Base-by-base conservation (phyloP, 92 coral and sea anemone species). In the Palythoa grandiflora region DNA sequence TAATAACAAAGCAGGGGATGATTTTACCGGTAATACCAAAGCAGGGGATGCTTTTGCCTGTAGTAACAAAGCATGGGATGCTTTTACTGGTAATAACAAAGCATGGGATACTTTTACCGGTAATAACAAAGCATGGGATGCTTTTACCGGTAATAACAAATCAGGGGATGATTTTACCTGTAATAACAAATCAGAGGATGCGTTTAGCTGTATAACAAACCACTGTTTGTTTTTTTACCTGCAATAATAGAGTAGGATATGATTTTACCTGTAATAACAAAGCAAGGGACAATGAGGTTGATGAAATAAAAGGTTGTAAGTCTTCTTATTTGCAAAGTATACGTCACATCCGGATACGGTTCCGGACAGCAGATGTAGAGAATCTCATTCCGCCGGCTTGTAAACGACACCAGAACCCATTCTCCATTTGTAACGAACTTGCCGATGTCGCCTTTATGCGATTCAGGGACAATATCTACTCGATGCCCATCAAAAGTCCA, bases 291-390 rank as follows among this genome's bases (percentile, higher is more conserved):
- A 73, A 96, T 89, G 89, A 96, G 89, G 83, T 96, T 96, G 20
- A 96, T 90, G 87, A 92, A 96, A 53, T 96, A 96, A 55, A 90
- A 96, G 6, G 90, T 65, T 2, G 96, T 92, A 78, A 91, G 79
- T 87, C 98, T 85, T 48, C 91, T 86, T 75, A 96, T 94, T 63
- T 90, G 83, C 63, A 96, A 87, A 2, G 95, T 96, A 77, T 87
- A 96, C 76, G 98, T 96, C 9, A 96, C 94, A 85, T 96, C 98
- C 50, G 98, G 98, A 88, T 92, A 96, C 5, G 95, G 89, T 68
- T 94, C 95, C 13, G 98, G 98, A 19, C 98, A 96, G 76, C 98
- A 96, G 17, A 90, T 93, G 89, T 96, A 94, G 17, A 76, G 12
- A 38, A 92, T 89, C 17, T 85, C 95, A 68, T 94, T 92, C 39